Base-by-base conservation (phyloP, 2,113 vertebrate species). In the Pachyramphus minor region DNA sequence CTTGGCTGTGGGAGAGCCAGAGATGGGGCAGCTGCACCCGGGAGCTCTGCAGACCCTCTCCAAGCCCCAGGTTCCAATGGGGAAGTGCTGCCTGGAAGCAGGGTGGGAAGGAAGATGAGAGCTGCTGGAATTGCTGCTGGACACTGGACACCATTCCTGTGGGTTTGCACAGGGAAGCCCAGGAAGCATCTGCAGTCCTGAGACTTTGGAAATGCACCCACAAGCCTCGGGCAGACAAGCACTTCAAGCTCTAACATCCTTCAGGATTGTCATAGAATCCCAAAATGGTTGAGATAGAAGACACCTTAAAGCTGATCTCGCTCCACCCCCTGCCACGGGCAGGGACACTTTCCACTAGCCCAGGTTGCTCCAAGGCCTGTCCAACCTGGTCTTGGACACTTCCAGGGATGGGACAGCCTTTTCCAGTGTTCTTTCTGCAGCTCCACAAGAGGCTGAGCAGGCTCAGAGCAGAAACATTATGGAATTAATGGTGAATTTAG, bases 391-490 rank as follows among this genome's bases (percentile, higher is more conserved):
- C 52, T 44, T 50, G 59, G 44, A 33, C 31, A 33, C 22, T 58
- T 81, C 20, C 42, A 37, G 50, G 35, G 50, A 22, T 13, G 7
- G 47, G 59, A 5, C 4, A 25, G 8, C 31, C 37, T 44, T 28
- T 39, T 67, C 37, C 22, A 33, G 15, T 14, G 28, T 28, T 67
- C 68, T 14, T 56, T 50, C 31, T 31, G 21, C 42, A 42, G 4
- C 19, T 9, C 75, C 45, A 2, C 33, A 12, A 18, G 41, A 7
- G 33, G 52, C 62, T 17, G 37, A 44, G 37, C 82, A 39, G 77
- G 31, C 63, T 53, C 5, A 0, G 5, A 67, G n/a, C 14, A 5
- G 55, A 47, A 23, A 30, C 2, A 1, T 21, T 5, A 17, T 1
- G 33, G 58, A 47, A 23, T 2, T 15, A 28, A 11, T 19, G 55